Conservation (phyloP, 2,797 vertebrate species). For the Acanthopagrus latus region DNA sequence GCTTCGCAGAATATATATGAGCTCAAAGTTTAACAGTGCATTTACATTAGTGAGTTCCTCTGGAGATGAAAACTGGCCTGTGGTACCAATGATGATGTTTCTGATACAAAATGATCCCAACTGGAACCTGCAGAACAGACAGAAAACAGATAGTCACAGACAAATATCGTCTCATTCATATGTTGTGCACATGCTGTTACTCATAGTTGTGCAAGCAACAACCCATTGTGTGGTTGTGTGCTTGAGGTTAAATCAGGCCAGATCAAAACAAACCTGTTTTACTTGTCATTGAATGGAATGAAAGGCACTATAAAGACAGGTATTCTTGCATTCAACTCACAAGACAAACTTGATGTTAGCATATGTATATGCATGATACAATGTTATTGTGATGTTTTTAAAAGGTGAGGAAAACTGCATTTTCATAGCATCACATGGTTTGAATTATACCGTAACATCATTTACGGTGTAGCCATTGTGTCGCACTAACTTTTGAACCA, state of each 20-base stretch:
- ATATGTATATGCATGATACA: not conserved
- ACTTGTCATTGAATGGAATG: not conserved
- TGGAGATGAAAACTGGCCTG: slow-evolving; percentile 84
- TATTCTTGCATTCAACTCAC: not conserved
- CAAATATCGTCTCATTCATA: not conserved
- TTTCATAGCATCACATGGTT: not conserved
- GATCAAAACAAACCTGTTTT: slow-evolving; percentile 5
- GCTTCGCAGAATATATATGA: not conserved
- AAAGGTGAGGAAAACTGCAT: not conserved
- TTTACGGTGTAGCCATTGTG: slow-evolving; percentile 2
- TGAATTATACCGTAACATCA: not conserved
- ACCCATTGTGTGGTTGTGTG: not conserved
- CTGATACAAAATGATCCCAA: slow-evolving; percentile 84
- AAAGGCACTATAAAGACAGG: not conserved
- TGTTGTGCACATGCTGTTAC: not conserved
- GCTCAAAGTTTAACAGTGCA: not conserved
- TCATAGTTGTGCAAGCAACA: not conserved
- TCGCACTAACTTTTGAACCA: slow-evolving; percentile 85
- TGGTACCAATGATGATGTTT: slow-evolving; percentile 81
- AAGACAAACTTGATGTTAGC: not conserved
- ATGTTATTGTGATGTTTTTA: not conserved
- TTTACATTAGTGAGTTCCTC: slow-evolving; percentile 84
- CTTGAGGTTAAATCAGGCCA: not conserved
- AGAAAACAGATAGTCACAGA: slow-evolving; percentile 31
- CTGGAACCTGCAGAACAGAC: slow-evolving; percentile 80